Percentiles rank a stretch among this genome's conserved stretches.
Conservation (phyloP, 2,113 vertebrate species). For the Muntiacus reevesi region DNA sequence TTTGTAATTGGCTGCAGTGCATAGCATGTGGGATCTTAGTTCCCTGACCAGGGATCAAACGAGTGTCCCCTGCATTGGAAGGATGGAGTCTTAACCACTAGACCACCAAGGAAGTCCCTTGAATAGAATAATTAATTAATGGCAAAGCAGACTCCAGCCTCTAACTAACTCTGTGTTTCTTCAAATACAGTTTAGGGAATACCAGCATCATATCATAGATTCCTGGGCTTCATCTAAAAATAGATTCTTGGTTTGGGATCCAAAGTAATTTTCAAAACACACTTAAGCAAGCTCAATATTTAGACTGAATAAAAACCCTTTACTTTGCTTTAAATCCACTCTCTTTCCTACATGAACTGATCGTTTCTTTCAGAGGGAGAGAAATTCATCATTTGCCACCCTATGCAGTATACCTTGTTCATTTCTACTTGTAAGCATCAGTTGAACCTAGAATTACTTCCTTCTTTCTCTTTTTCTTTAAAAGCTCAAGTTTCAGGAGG, state of each 20-base stretch:
- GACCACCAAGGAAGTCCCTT: background rate
- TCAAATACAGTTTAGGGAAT: background rate
- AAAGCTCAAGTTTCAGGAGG: background rate
- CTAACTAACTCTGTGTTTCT: background rate
- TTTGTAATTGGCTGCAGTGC: background rate
- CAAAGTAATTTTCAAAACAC: background rate
- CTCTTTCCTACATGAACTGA: background rate
- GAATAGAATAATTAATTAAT: background rate
- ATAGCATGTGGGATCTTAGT: background rate
- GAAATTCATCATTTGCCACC: background rate
- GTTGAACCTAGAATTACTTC: background rate
- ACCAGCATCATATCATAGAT: background rate
- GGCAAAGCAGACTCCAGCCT: background rate
- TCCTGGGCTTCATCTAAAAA: background rate
- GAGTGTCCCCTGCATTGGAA: background rate
- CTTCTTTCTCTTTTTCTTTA: background rate
- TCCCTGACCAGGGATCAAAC: background rate
- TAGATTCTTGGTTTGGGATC: background rate
- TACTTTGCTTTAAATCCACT: background rate
- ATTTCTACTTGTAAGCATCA: background rate
- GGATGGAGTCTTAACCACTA: background rate
- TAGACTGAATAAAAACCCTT: background rate
- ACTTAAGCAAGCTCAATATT: background rate
- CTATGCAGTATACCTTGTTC: background rate
- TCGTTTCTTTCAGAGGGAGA: background rate